These are phyloP conservation scores for Cottoperca gobio DNA, from an alignment of 2,797 vertebrate species.

Conservation along the genomic window DNA sequence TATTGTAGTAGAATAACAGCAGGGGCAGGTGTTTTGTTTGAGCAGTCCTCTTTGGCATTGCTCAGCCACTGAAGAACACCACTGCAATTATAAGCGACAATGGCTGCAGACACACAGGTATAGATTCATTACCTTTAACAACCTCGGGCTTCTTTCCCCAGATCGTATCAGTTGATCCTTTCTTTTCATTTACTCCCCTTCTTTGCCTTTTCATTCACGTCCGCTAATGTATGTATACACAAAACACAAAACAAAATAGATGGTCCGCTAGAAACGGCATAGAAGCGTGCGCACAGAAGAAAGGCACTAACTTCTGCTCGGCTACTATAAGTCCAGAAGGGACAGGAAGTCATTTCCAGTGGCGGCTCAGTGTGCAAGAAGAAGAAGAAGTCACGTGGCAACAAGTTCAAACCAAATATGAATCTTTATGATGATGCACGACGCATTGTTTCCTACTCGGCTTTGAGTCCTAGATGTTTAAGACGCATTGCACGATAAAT, in stretches of 20 bases:
- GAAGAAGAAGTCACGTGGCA: conserved; percentile 12
- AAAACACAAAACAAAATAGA: conserved; percentile 27
- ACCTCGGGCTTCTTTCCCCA: conserved; percentile 80
- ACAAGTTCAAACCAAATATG: conserved; percentile 15
- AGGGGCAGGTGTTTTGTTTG: conserved; percentile 85
- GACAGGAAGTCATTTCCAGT: conserved; percentile 33
- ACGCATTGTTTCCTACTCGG: background rate
- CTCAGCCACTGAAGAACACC: conserved; percentile 83
- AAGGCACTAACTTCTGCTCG: conserved; percentile 21
- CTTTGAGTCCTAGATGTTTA: background rate
- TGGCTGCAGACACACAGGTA: conserved; percentile 82
- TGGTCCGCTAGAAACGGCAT: background rate
- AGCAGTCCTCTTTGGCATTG: conserved; percentile 84
- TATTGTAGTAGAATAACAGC: conserved; percentile 85
- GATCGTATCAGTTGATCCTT: conserved; percentile 63
- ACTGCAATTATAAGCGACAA: conserved; percentile 90
- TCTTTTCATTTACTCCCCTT: conserved; percentile 50
- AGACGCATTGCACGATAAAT: background rate
- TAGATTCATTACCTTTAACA: conserved; percentile 91
- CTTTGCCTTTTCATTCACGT: conserved; percentile 21
- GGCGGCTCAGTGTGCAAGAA: background rate
- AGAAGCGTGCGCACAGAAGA: conserved; percentile 1
- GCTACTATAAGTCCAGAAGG: conserved; percentile 26
- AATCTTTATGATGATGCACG: background rate
- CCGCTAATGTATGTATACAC: conserved; percentile 38